phyloP scores from a whole-genome alignment of 1,140 invertebrate genomes.

The Aphaenogaster ashmeadi region DNA sequence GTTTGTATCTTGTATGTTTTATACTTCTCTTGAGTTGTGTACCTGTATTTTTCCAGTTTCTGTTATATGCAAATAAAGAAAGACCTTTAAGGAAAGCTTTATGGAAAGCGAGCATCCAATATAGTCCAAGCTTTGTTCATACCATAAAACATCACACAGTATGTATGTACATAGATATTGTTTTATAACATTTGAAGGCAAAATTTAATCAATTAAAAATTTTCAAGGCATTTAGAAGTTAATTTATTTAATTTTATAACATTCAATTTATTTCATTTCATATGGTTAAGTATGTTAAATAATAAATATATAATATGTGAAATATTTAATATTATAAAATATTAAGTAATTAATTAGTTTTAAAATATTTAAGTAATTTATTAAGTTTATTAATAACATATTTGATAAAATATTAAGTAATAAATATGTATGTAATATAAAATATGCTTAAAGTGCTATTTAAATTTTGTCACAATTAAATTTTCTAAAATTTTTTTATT shows the following conservation, averaged over 20 bases:
- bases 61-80: neutral
- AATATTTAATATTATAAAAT: neutral
- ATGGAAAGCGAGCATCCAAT: too few species aligned
- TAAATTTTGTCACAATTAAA: neutral
- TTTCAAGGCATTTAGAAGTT: neutral
- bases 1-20: too few species aligned
- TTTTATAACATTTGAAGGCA: neutral
- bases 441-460: neutral
- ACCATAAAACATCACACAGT: neutral
- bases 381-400: neutral
- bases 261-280: too few species aligned
- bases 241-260: neutral
- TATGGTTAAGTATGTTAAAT: neutral
- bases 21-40: slow-evolving; percentile 25
- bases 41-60: neutral
- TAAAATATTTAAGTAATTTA: neutral
- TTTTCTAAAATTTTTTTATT: neutral
- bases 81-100: too few species aligned
- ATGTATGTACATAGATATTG: neutral
- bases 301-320: neutral
- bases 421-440: neutral
- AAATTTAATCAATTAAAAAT: neutral
- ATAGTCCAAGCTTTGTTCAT: neutral
- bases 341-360: neutral
- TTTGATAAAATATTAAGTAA: neutral